Percentiles rank a stretch among this genome's conserved stretches.
These are phyloP conservation scores for Anguilla obscura DNA, from an alignment of 2,797 vertebrate genomes.

Conservation along the genomic window DNA sequence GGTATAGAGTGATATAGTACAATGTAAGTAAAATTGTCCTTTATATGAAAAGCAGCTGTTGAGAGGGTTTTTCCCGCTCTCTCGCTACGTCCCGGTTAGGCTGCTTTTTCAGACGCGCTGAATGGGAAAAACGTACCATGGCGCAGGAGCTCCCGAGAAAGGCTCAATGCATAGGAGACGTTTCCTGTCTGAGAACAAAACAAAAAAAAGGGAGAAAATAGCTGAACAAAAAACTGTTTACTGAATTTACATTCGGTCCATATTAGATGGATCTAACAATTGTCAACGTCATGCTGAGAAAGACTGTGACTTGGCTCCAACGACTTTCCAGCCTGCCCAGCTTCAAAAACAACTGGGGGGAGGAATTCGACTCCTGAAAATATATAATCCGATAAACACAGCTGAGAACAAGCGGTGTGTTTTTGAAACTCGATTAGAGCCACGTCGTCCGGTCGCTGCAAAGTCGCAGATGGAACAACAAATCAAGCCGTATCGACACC, in stretches of 20 bases:
- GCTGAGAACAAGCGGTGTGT: not conserved
- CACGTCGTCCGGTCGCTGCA: no score
- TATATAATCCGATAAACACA: not conserved
- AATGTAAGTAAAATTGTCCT: not conserved
- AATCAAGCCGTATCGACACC: slow-evolving; percentile 57
- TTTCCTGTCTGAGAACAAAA: slow-evolving; percentile 83
- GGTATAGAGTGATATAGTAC: not conserved
- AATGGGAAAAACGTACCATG: slow-evolving; percentile 71
- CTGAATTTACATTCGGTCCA: not conserved
- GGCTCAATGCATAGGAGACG: slow-evolving; percentile 79
- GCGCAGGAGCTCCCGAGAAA: slow-evolving; percentile 87
- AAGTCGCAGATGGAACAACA: not conserved
- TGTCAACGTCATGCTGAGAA: not conserved
- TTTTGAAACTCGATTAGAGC: not conserved
- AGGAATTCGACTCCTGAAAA: not conserved
- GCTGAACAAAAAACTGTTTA: not conserved
- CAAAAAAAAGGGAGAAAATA: slow-evolving; percentile 33
- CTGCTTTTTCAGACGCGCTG: slow-evolving; percentile 17
- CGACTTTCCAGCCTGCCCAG: not conserved
- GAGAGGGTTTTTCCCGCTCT: not conserved
- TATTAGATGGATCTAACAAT: not conserved
- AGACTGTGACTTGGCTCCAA: not conserved
- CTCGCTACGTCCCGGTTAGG: slow-evolving; percentile 13
- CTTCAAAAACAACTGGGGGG: not conserved
- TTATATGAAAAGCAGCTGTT: slow-evolving; percentile 33